A percentile compares a stretch with the other conserved stretches of the same genome.
These are phyloP conservation scores for Malurus splendens DNA, from an alignment of 2,797 vertebrate species.

Conservation along the genomic window DNA sequence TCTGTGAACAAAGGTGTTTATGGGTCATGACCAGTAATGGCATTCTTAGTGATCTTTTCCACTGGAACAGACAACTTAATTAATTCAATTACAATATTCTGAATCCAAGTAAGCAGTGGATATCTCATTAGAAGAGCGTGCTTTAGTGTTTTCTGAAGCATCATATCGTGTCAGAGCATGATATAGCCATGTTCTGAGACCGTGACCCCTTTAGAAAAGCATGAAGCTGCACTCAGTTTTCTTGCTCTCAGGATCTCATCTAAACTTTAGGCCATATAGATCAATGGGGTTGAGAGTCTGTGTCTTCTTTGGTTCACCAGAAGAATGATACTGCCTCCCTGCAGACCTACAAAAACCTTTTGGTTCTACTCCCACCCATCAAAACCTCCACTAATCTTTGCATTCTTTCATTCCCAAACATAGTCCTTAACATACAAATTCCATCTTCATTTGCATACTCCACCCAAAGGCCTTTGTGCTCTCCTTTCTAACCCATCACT, in stretches of 20 bases:
- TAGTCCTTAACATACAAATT: not conserved
- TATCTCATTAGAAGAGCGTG: not conserved
- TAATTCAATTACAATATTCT: not conserved
- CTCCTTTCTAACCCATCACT: not conserved
- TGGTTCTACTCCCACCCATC: not conserved
- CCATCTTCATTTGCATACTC: not conserved
- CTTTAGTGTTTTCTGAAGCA: not conserved
- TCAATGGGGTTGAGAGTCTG: not conserved
- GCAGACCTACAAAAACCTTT: not conserved
- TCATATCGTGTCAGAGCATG: not conserved
- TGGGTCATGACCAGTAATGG: not conserved
- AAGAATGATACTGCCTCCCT: not conserved
- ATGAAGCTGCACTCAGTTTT: not conserved
- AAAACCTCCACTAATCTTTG: not conserved
- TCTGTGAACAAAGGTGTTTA: not conserved
- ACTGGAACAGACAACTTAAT: not conserved
- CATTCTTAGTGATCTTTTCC: not conserved
- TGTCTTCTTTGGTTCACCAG: not conserved
- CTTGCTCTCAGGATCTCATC: not conserved
- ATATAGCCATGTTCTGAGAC: not conserved
- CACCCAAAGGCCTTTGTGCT: not conserved
- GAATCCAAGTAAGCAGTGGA: not conserved
- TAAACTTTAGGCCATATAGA: not conserved
- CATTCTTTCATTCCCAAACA: not conserved
- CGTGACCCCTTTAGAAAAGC: not conserved